Base-by-base conservation (phyloP, 2,797 vertebrate genomes). In the Anabas testudineus region DNA sequence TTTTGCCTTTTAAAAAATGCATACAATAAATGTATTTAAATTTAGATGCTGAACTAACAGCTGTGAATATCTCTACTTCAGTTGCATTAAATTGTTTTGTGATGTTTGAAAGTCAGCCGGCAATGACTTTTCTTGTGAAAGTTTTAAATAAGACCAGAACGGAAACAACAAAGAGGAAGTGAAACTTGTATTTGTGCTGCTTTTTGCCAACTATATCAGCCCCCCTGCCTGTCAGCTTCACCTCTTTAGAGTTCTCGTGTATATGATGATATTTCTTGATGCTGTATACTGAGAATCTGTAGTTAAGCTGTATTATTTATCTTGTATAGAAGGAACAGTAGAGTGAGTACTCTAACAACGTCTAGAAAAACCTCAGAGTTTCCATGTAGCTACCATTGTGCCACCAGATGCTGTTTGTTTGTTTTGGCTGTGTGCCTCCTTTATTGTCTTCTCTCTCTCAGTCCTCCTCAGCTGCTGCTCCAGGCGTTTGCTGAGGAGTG, bases 341-440 rank as follows among this genome's bases (percentile, higher is more conserved):
- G 55, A 69, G 19, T 5, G 43, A 67, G 64, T 69, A 52, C 49
- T 65, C 59, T 46, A 48, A 5, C 24, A 47, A 53, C 12, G 5
- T 58, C 51, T 66, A 56, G 73, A 76, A 67, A 76, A 62, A 71
- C 53, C 49, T 67, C 30, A 56, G 41, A 47, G 71, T 81, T 72
- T 73, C 65, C 43, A 22, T 56, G 60, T 70, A 51, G 68, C 68
- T 65, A n/a, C 74, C 26, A 24, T 65, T 67, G 22, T 51, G 66
- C 52, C 54, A 73, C 74, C 87, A 89, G 86, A 88, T 88, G 89
- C 85, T 70, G 64, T 84, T 75, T 88, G 80, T 86, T 82, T 84
- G 71, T 5, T 80, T 87, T 90, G 87, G 88, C 86, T 7, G 53
- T 5, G 1, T 61, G 85, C 83, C 85, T 81, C 62, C 1, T 67